Evolutionary conservation across 2,888 invertebrate species (phyloP).

Genomic region (Emmelina monodactyla): DNA sequence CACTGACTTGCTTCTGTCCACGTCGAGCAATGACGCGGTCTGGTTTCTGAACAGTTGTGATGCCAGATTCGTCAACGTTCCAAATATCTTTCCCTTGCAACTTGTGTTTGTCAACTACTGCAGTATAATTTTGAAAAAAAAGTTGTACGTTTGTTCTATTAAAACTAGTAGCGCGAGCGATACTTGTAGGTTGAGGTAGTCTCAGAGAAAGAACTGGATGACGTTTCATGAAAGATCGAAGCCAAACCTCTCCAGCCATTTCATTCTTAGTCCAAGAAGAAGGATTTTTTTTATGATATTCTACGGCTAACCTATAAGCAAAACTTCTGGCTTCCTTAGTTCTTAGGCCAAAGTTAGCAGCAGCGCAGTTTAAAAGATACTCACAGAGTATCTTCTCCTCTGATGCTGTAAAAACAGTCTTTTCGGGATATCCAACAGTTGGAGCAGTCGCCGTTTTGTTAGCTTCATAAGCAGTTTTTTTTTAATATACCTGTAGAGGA

Average conservation of each 20-base stretch:
- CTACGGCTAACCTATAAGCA: constrained; percentile 8
- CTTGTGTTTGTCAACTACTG: constrained; percentile 2
- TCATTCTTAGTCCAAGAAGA: constrained; percentile 10
- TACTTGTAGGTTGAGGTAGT: constrained; percentile 13
- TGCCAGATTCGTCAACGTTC: constrained; percentile 31
- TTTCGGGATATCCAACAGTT: constrained; percentile 11
- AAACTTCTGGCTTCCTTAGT: constrained; percentile 9
- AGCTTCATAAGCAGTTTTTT: constrained; percentile 11
- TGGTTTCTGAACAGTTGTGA: constrained; percentile 34
- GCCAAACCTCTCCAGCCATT: constrained; percentile 12
- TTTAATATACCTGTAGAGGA: constrained; percentile 12
- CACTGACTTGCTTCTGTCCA: constrained; percentile 29
- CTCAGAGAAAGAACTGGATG: constrained; percentile 13
- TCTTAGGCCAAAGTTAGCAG: constrained; percentile 9
- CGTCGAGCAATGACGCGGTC: constrained; percentile 25
- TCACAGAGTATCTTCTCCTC: constrained; percentile 8
- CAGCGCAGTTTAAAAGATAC: constrained; percentile 11
- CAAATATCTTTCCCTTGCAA: constrained; percentile 23
- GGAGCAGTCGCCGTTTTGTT: constrained; percentile 6
- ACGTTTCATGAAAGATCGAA: constrained; percentile 11
- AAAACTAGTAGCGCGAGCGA: constrained; percentile 14
- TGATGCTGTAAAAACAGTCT: constrained; percentile 12
- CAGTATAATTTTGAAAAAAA: constrained; percentile 8
- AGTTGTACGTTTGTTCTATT: constrained; percentile 10
- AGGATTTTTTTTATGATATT: constrained; percentile 11